Conservation (phyloP, 2,113 vertebrate genomes). For the Centropristis striata region DNA sequence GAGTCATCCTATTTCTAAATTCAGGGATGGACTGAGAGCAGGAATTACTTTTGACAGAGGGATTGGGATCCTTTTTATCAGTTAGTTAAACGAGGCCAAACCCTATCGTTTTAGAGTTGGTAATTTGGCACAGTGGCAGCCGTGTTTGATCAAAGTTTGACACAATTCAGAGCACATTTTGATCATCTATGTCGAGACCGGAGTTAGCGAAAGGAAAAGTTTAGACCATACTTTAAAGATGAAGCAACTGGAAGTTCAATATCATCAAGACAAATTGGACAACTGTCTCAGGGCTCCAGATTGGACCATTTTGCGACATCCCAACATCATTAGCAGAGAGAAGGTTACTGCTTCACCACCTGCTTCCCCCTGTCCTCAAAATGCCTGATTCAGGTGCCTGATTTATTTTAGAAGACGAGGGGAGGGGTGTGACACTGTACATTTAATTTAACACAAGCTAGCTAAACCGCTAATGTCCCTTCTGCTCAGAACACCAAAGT, state of each 20-base stretch:
- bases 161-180: constrained; percentile 45
- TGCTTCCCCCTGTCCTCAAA: too few species aligned
- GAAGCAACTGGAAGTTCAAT: constrained; percentile 5
- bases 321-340: too few species aligned
- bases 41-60: constrained; percentile 62
- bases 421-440: too few species aligned
- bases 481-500: too few species aligned
- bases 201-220: constrained; percentile 17
- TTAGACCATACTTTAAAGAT: constrained; percentile 1
- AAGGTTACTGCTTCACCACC: too few species aligned
- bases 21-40: constrained; percentile 36
- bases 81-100: constrained; percentile 47
- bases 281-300: too few species aligned
- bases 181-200: constrained; percentile 31
- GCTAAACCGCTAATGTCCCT: too few species aligned
- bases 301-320: too few species aligned
- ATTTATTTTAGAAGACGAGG: too few species aligned
- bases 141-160: constrained; percentile 50
- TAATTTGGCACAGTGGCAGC: constrained; percentile 38
- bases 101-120: constrained; percentile 46
- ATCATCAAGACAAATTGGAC: not conserved
- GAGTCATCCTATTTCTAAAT: constrained; percentile 61
- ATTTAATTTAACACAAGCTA: too few species aligned
- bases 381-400: too few species aligned
- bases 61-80: constrained; percentile 55